Evolutionary conservation across 2,888 invertebrate species (phyloP), one percentile per base, ranked within the genome.

Genomic region (Drosophila greeni): DNA sequence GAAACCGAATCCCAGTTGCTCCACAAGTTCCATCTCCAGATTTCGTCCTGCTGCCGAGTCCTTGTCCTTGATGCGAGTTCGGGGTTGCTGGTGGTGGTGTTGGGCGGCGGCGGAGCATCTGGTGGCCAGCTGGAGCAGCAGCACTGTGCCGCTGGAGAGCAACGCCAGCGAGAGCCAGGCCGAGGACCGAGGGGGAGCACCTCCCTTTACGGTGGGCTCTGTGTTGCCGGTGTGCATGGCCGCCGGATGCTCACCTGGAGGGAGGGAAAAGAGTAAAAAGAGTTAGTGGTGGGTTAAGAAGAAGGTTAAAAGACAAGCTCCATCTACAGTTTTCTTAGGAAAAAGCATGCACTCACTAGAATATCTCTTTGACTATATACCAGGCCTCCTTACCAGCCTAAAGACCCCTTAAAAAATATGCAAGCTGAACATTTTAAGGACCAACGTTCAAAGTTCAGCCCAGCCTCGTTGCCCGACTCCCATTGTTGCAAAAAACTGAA

Each of bases 201-300:
- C 79, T 91, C 49, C 94, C 93, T 81, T 94, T 94, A 29, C 45
- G 14, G 45, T 47, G 45, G 45, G 45, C 45, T 47, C 45, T 5
- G 45, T 56, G 20, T 56, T 56, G 36, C 55, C 55, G 36, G 55
- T 56, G 90, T 95, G 94, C 95, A 95, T 95, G 45, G 95, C 95
- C 60, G 95, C 95, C 82, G 95, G 95, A 87, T 94, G 94, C 90
- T 95, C 95, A 84, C 95, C 95, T 95, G 92, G 9, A 74, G 66
- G 34, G 5, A 33, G 26, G 36, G 34, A 18, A 36, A 3, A 31
- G 40, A 49, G 29, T 34, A 43, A 24, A n/a, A 12, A 20, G 24
- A 34, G n/a, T 53, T 29, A 67, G 33, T 31, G 31, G 20, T 6
- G 8, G 0, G 5, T 2, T 18, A 5, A 11, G 31, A 12, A 12